Evolutionary conservation across 2,888 invertebrate species (phyloP).

Genomic region (Cataglyphis albicans): DNA sequence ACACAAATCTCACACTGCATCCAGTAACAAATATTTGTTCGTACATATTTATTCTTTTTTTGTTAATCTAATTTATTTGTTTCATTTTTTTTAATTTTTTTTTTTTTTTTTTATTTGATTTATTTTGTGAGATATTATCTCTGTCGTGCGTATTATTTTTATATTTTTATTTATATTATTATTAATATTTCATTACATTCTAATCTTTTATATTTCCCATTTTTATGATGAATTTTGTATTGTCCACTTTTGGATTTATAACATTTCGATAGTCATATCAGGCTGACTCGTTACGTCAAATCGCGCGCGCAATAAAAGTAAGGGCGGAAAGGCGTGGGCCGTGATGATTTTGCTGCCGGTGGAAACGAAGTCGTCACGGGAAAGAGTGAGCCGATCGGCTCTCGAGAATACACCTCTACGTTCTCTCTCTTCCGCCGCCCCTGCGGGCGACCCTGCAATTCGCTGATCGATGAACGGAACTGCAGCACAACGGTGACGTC

Average conservation of each 20-base stretch:
- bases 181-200: background rate
- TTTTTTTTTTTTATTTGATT: background rate
- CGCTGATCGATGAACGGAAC: slow-evolving; percentile 84
- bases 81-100: too few relatives aligned
- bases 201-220: background rate
- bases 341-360: slow-evolving; percentile 17
- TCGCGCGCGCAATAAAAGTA: slow-evolving; percentile 38
- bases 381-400: background rate
- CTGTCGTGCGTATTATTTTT: background rate
- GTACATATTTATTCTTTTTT: background rate
- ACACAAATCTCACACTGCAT: background rate
- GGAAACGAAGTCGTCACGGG: slow-evolving; percentile 33
- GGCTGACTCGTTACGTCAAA: slow-evolving; percentile 42
- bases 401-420: slow-evolving; percentile 25
- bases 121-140: background rate
- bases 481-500: slow-evolving; percentile 85
- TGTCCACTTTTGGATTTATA: slow-evolving; percentile 19
- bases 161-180: background rate
- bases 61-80: background rate
- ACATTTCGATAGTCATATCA: background rate
- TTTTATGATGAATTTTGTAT: background rate
- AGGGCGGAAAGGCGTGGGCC: slow-evolving; percentile 21
- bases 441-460: slow-evolving; percentile 55
- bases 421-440: slow-evolving; percentile 61
- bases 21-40: background rate